These are phyloP conservation scores for Sebastiscus tertius DNA, from an alignment of 2,797 vertebrate genomes.

Conservation along the genomic window DNA sequence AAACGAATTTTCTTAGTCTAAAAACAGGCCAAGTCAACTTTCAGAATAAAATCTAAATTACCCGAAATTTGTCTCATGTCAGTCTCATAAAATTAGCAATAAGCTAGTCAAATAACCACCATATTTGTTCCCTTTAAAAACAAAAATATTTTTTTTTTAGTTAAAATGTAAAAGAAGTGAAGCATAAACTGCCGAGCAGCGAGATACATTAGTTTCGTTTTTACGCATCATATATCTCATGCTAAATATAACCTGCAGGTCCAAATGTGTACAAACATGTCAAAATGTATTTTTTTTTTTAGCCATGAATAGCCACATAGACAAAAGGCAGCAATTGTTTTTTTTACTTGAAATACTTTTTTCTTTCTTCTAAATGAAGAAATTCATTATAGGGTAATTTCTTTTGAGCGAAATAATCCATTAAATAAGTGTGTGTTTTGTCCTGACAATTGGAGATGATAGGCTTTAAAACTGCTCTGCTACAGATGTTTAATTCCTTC, in stretches of 20 bases:
- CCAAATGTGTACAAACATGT: conserved; percentile 28
- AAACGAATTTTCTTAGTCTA: background rate
- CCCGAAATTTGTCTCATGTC: background rate
- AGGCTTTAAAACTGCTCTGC: background rate
- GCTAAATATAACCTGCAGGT: conserved; percentile 22
- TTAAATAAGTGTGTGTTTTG: background rate
- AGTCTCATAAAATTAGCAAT: background rate
- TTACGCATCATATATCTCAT: background rate
- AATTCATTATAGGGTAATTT: background rate
- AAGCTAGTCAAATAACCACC: background rate
- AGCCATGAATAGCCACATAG: background rate
- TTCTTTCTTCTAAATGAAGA: background rate
- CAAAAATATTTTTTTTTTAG: background rate
- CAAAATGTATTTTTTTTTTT: background rate
- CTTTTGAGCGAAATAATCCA: background rate
- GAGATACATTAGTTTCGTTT: background rate
- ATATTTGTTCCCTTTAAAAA: background rate
- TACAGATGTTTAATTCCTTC: background rate
- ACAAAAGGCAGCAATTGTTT: background rate
- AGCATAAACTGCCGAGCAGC: background rate
- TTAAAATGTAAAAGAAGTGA: background rate
- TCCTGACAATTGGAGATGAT: background rate
- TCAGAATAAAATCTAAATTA: conserved; percentile 5
- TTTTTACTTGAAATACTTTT: background rate
- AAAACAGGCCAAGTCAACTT: background rate